Percentiles rank a stretch among this genome's conserved stretches.
Evolutionary conservation across 2,888 invertebrate species (phyloP).

Genomic region (Ganaspis brasiliensis): DNA sequence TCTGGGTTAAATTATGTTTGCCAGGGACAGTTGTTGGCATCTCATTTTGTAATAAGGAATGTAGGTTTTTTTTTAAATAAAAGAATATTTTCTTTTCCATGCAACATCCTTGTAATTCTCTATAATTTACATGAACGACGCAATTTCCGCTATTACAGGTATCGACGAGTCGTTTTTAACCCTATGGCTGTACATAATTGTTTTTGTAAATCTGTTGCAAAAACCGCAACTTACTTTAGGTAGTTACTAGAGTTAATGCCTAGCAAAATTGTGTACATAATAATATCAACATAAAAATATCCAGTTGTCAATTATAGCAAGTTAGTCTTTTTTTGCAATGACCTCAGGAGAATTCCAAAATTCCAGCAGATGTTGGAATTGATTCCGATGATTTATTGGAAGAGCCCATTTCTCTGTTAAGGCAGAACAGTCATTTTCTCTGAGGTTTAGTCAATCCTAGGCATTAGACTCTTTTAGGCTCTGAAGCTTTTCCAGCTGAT

Average conservation of each 20-base stretch:
- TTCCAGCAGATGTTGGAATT: slow-evolving; percentile 76
- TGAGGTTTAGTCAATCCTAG: slow-evolving; percentile 82
- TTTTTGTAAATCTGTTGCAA: slow-evolving; percentile 73
- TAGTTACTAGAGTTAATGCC: slow-evolving; percentile 69
- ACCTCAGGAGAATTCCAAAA: slow-evolving; percentile 78
- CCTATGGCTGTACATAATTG: slow-evolving; percentile 76
- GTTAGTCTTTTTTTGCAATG: slow-evolving; percentile 73
- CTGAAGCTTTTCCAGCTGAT: slow-evolving; percentile 93
- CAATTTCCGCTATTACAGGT: slow-evolving; percentile 57
- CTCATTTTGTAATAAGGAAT: no score
- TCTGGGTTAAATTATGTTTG: no score
- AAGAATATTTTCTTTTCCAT: slow-evolving; percentile 70
- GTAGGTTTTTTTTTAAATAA: slow-evolving; percentile 54
- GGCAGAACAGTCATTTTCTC: slow-evolving; percentile 72
- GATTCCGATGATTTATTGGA: slow-evolving; percentile 77
- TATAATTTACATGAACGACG: slow-evolving; percentile 77
- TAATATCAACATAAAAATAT: slow-evolving; percentile 72
- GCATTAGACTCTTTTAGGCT: slow-evolving; percentile 96
- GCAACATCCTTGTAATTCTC: slow-evolving; percentile 78
- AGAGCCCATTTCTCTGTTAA: slow-evolving; percentile 74
- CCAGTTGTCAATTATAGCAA: slow-evolving; percentile 55
- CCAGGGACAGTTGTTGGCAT: no score
- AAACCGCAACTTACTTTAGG: slow-evolving; percentile 71
- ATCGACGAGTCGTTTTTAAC: slow-evolving; percentile 73
- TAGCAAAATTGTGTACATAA: slow-evolving; percentile 73